A percentile compares a stretch with the other conserved stretches of the same genome.
phyloP scores from a whole-genome alignment of 2,888 invertebrate species.

The Epinotia bilunana region DNA sequence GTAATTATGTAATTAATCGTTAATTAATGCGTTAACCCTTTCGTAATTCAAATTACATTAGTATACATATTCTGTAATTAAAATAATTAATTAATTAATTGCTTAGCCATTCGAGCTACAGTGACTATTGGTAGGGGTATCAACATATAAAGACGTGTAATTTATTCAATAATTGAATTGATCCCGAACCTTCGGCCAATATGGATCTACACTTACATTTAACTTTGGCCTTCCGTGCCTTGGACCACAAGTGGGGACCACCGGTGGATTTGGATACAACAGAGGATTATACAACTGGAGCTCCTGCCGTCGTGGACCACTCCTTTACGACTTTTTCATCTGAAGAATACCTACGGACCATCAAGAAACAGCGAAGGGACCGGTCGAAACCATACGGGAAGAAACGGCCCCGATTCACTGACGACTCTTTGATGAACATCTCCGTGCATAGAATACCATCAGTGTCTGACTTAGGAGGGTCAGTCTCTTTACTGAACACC shows the following conservation, averaged over 20 bases:
- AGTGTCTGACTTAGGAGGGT: conserved; percentile 20
- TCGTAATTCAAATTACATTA: background rate
- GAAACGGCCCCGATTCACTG: background rate
- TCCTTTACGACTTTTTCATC: conserved; percentile 65
- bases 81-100: conserved; percentile 3
- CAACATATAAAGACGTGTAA: background rate
- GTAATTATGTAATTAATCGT: conserved; percentile 4
- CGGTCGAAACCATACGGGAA: conserved; percentile 3
- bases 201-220: conserved; percentile 61
- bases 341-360: conserved; percentile 60
- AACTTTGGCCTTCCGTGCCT: conserved; percentile 62
- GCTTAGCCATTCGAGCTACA: background rate
- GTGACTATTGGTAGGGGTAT: background rate
- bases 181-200: background rate
- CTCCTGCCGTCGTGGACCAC: conserved; percentile 53
- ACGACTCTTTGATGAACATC: conserved; percentile 43
- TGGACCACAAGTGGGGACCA: conserved; percentile 68
- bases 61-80: background rate
- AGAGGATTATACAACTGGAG: conserved; percentile 53
- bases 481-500: conserved; percentile 13
- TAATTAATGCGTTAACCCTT: conserved; percentile 14
- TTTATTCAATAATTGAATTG: background rate
- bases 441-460: conserved; percentile 44
- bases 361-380: conserved; percentile 48
- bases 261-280: conserved; percentile 62